Base-by-base conservation (phyloP, 2,113 vertebrate species). In the Megalops atlanticus region DNA sequence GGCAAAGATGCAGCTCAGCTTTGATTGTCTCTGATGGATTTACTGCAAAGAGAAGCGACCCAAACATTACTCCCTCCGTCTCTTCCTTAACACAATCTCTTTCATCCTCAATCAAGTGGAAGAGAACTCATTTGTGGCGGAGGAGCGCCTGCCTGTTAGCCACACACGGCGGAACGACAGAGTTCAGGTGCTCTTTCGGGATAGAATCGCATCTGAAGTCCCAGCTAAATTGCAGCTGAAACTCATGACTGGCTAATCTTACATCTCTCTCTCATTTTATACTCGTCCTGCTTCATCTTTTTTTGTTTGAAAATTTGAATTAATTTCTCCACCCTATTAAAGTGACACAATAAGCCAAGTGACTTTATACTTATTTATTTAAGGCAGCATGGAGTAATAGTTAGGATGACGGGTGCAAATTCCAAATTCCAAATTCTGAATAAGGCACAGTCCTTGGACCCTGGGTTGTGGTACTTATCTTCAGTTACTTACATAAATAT, bases 41-140 rank as follows among this genome's bases (percentile, higher is more conserved):
- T 68, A 18, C 33, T 35, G 31, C 12, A 41, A 39, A 39, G 52
- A 36, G 38, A 80, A 68, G 52, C 83, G 45, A 81, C 47, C 80
- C 72, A 83, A 47, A 86, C 39, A 78, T 54, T 24, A 49, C 71
- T 43, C 72, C 12, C 47, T 11, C 41, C 47, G 49, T 73, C 77
- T 40, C 58, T 75, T 84, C 80, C 68, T 43, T 70, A 54, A 64
- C 77, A 38, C 40, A 74, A 41, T 72, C 75, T 77, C 82, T 78
- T 88, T 85, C 76, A 84, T 86, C 69, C 71, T 78, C 45, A 68
- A 77, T 85, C 80, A 73, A 80, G 45, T 80, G 77, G 80, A 85
- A 36, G 21, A 72, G 12, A 84, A 35, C 79, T 84, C 58, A 85
- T 88, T 89, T 87, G 52, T 80, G 81, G n/a, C 33, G 76, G 49